Base-by-base conservation (phyloP, 2,113 vertebrate species). In the Rhinoptilus africanus region DNA sequence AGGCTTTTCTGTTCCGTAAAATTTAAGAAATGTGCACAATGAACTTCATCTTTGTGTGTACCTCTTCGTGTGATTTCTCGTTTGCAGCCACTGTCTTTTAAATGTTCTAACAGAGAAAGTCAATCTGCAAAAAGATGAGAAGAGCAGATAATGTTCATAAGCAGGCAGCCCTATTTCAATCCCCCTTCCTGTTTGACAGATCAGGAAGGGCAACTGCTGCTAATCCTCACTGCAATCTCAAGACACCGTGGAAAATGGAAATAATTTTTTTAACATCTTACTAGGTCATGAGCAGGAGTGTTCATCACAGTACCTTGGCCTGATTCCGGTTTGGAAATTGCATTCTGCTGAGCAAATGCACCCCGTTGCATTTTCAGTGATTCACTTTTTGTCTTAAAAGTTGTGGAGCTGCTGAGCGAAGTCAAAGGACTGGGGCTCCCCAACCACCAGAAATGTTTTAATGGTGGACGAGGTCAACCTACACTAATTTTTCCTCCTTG, bases 181-280 rank as follows among this genome's bases (percentile, higher is more conserved):
- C n/a, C n/a, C 56, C 66, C 24, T 80, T 77, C 59, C 51, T 4
- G 2, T 87, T 80, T 92, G 69, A 83, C 39, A 82, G 30, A 79
- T 91, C 51, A 43, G 76, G 59, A 91, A 90, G n/a, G 50, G 45
- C 71, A 95, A 23, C 43, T 73, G 76, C 89, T 89, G 41, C 59
- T 95, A 50, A 96, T 95, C 89, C 89, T 69, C 83, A 41, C 67
- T 88, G 7, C 37, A 24, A 64, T 89, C 80, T 93, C 32, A 85
- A 88, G 59, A 74, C 89, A 78, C 34, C 11, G 28, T 56, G 53
- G 69, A 75, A 95, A 94, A 93, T 21, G 39, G 69, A 87, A 96
- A 62, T 60, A 41, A 53, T 75, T 78, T 95, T 75, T 94, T 82
- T 59, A 71, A 71, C 26, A 5, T 73, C 9, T 68, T 87, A 89